Evolutionary conservation across 1,140 invertebrate species (phyloP), one percentile per base, ranked within the genome.

Genomic region (Plectrocnemia conspersa): DNA sequence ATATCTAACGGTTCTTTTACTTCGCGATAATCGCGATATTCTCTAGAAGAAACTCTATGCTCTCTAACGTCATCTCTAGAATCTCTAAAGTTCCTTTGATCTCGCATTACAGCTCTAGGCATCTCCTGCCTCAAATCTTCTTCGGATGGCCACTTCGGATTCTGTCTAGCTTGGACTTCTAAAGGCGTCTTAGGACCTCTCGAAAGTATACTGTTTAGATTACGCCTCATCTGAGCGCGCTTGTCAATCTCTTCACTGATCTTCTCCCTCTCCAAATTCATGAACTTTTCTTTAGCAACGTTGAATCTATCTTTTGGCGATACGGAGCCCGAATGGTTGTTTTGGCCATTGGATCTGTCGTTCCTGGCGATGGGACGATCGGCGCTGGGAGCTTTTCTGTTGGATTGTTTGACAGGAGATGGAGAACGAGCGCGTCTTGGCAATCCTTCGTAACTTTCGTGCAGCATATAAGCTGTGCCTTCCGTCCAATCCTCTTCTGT

Each of bases 261-360:
- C 32, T 82, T 77, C 57, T 86, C 82, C 56, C 81, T 75, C 68
- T 91, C 87, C 71, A 90, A 77, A 18, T 83, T 80, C 65, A 84
- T 77, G 64, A 90, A 89, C 68, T 89, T 89, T 65, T 89, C 85
- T 67, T 89, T 89, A 32, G 87, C 86, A 63, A 89, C 86, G 62
- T 88, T 84, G 66, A 89, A 89, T 29, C 88, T 78, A 57, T 89
- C 86, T 50, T 84, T 77, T 0, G 86, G 86, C 25, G 82, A 80
- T 2, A 74, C 68, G 24, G 54, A 62, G 1, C 60, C 60, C 3
- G 72, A 70, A 0, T 66, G 64, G 67, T 66, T 15, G n/a, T 32
- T 9, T 15, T 50, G 47, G 22, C 47, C 33, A 22, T 38, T 36
- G 1, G 47, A 38, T 73, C 72, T 4, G 72, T 61, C 21, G 55